Conservation (phyloP, 2,797 vertebrate species). For the Propithecus perrieri region DNA sequence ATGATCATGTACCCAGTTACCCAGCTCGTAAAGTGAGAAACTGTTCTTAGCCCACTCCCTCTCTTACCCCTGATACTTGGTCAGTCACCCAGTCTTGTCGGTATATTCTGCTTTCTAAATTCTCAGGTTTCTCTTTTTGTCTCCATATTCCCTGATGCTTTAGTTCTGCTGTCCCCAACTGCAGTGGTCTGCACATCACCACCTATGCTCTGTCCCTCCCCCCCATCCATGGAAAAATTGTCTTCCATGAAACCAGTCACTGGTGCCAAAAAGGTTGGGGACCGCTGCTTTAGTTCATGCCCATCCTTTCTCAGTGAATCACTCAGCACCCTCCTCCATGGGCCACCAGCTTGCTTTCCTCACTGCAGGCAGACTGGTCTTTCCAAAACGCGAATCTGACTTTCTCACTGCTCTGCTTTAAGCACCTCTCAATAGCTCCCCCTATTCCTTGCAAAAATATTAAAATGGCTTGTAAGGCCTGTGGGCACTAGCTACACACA, state of each 20-base stretch:
- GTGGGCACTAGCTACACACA: fast-evolving
- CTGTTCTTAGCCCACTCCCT: background rate
- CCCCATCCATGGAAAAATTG: too few species aligned
- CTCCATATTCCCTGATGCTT: background rate
- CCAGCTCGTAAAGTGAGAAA: background rate
- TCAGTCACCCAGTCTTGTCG: background rate
- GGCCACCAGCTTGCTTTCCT: background rate
- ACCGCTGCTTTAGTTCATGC: too few species aligned
- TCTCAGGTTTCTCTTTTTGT: background rate
- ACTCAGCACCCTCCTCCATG: too few species aligned
- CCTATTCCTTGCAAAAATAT: background rate
- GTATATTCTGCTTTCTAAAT: background rate
- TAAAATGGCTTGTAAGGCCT: background rate
- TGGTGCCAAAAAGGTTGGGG: too few species aligned
- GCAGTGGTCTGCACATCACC: too few species aligned
- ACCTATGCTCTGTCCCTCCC: too few species aligned
- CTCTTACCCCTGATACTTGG: background rate
- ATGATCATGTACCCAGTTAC: background rate
- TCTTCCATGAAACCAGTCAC: too few species aligned
- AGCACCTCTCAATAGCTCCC: fast-evolving
- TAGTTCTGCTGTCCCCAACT: too few species aligned
- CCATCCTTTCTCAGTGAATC: background rate
- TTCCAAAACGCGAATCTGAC: background rate
- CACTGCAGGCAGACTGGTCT: background rate
- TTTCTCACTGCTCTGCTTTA: background rate